Conservation (phyloP, 2,113 vertebrate genomes). For the Pachycephala philippinensis region DNA sequence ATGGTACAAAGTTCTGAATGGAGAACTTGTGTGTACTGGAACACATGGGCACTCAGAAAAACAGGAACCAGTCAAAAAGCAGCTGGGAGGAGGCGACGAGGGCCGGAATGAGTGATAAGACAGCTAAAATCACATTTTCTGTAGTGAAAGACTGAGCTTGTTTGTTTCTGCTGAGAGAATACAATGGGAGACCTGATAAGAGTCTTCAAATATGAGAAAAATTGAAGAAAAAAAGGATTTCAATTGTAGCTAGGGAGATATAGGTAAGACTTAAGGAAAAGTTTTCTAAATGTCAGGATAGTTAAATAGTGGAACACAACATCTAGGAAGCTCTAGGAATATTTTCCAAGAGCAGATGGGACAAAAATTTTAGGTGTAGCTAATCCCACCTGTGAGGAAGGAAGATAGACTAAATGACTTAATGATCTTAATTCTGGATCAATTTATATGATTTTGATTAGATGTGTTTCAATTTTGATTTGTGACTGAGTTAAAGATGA, state of each 20-base stretch:
- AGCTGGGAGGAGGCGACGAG: fast-evolving
- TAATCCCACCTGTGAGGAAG: neutral
- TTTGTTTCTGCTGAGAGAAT: neutral
- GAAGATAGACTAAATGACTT: neutral
- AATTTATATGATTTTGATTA: neutral
- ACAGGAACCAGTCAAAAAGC: neutral
- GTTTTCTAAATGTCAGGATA: neutral
- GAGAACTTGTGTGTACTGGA: neutral
- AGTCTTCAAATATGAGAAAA: neutral
- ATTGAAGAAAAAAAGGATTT: fast-evolving
- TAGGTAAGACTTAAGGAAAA: neutral
- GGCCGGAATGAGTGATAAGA: neutral
- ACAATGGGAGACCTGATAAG: neutral
- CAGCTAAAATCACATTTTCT: neutral
- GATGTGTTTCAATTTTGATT: neutral
- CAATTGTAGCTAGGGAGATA: neutral
- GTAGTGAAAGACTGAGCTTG: neutral
- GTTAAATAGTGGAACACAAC: neutral
- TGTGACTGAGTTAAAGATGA: neutral
- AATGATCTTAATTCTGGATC: neutral
- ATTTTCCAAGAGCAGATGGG: neutral
- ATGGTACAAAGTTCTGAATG: neutral
- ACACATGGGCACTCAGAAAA: neutral
- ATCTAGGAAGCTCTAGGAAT: neutral
- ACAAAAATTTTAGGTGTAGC: neutral